These are phyloP conservation scores for Caenorhabditis angaria DNA, from an alignment of 2,888 invertebrate species.

Conservation along the genomic window DNA sequence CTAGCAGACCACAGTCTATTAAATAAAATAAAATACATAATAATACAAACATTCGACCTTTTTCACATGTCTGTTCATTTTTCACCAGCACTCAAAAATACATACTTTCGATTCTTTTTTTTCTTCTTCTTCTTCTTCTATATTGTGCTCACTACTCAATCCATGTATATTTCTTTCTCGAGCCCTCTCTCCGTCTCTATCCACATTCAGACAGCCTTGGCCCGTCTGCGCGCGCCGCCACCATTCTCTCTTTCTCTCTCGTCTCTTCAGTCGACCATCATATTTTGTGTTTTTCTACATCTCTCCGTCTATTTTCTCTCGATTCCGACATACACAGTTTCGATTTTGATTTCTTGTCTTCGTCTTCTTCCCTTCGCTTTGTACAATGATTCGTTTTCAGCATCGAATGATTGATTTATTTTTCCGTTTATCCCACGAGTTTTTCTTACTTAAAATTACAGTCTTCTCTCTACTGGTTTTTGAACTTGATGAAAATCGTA, in stretches of 20 bases:
- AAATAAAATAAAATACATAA: no score
- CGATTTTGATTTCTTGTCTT: slow-evolving; percentile 10
- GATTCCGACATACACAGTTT: slow-evolving; percentile 21
- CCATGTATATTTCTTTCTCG: background rate
- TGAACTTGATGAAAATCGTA: background rate
- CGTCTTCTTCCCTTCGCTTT: slow-evolving; percentile 3
- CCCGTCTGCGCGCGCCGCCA: slow-evolving; percentile 7
- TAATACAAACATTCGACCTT: no score
- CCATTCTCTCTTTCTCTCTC: slow-evolving; percentile 9
- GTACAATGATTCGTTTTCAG: slow-evolving; percentile 5
- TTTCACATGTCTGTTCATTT: no score
- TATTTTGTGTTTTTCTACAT: slow-evolving; percentile 12
- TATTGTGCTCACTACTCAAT: no score
- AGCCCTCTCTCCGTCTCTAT: background rate
- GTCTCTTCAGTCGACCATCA: slow-evolving; percentile 5
- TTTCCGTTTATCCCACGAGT: no score
- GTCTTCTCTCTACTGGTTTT: background rate
- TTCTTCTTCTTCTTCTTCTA: no score
- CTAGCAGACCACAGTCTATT: no score
- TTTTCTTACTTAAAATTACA: background rate
- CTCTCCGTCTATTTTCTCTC: slow-evolving; percentile 7
- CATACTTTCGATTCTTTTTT: background rate
- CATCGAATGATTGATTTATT: slow-evolving; percentile 16
- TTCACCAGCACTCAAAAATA: background rate
- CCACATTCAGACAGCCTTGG: background rate